Evolutionary conservation across 2,888 invertebrate species (phyloP), one percentile per base, ranked within the genome.

Genomic region (Ophioninae sp.): DNA sequence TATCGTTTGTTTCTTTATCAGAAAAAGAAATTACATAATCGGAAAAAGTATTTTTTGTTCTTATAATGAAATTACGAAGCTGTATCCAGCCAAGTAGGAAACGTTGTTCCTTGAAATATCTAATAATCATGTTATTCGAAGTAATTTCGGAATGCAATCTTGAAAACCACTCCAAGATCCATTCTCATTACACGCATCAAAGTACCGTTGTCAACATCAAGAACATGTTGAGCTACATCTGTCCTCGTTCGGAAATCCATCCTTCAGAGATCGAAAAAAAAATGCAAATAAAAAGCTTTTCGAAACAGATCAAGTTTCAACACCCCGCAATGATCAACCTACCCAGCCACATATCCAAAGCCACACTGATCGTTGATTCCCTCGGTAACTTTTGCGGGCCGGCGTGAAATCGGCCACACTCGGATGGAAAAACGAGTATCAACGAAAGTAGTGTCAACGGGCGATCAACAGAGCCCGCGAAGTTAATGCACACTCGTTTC

Each of bases 401-500:
- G 17, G 50, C 50, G 50, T 50, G 17, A 50, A 50, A 59, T 20
- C 59, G 21, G 7, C 0, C 8, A 50, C 8, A 17, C 50, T 13
- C 17, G 10, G 7, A 59, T n/a, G 6, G n/a, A n/a, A 50, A 8
- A 21, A 10, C 67, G 23, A 68, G 67, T 68, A 68, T 50, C 41
- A 50, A 44, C 44, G 44, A 68, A 44, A 68, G 30, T 68, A 50
- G 50, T 68, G 57, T 57, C 41, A 17, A 21, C 61, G 65, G 39
- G 41, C 41, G 61, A 62, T 8, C 62, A 65, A 65, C 39, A 37
- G 39, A 64, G 20, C 37, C 30, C 73, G 21, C 44, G 44, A 62
- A 41, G 61, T 73, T 62, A 73, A 73, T 73, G 72, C 59, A 73
- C 44, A 73, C 62, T 73, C 61, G 61, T 62, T 73, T 17, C n/a